Base-by-base conservation (phyloP, 2,888 invertebrate species). In the Andricus curvator region DNA sequence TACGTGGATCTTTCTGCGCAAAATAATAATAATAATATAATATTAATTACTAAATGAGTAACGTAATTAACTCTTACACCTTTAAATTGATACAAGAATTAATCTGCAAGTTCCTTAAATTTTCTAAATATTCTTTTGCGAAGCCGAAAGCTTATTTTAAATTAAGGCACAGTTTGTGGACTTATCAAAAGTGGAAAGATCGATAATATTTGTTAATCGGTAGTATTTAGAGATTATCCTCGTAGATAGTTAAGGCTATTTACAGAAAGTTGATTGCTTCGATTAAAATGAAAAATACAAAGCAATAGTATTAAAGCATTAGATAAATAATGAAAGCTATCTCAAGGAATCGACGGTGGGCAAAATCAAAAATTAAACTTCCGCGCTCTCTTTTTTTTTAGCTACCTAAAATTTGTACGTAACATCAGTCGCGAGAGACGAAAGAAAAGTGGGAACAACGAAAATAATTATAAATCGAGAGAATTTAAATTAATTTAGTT, bases 141-240 rank as follows among this genome's bases (percentile, higher is more conserved):
- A 67, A 37, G 66, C 37, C n/a, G 66, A 33, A 67, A 67, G 22
- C 11, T 66, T 37, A 66, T 41, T 5, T 41, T 66, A 22, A 66
- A 66, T 22, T 41, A 67, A 67, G 66, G 66, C 66, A 67, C 66
- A 41, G 37, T 67, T 67, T 67, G 20, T 67, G 41, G 41, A n/a
- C 41, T 67, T 67, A 37, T 37, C n/a, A 20, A 41, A 41, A 67
- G 9, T 67, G 25, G 25, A 41, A 41, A 20, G 17, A 37, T 41
- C 37, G 37, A 13, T 67, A 20, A 67, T 44, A 44, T 37, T 66
- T 66, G 1, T 66, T 66, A 66, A 66, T 37, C 66, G 8, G 17
- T 33, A 37, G 17, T 9, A 66, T 62, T 62, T 22, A 4, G 13
- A 62, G 48, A 48, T 48, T 48, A 48, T 48, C 1, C 17, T 15